phyloP scores from a whole-genome alignment of 2,797 vertebrate species.

The Anableps anableps region DNA sequence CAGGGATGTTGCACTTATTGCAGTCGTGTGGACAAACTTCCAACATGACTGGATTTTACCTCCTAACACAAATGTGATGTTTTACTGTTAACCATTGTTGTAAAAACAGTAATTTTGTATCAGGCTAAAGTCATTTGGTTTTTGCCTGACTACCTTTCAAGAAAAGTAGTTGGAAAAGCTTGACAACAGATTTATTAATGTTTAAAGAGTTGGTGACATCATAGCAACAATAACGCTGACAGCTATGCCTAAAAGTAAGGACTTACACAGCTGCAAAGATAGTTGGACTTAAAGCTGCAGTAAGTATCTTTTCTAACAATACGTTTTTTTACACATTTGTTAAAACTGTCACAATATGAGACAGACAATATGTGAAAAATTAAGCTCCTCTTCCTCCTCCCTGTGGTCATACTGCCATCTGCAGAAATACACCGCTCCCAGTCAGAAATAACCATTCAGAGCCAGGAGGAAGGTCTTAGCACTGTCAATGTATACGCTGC shows the following conservation, averaged over 20 bases:
- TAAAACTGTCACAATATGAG: too few species aligned
- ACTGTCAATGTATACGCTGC: too few species aligned
- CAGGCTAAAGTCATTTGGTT: conserved; percentile 2
- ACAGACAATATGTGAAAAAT: too few species aligned
- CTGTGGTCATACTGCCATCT: too few species aligned
- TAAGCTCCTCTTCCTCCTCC: too few species aligned
- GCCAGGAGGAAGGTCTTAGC: too few species aligned
- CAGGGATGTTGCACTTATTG: not conserved
- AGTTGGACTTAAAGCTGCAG: not conserved
- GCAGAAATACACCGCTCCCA: too few species aligned
- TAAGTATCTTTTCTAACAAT: too few species aligned
- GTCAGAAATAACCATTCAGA: too few species aligned
- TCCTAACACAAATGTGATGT: conserved; percentile 28
- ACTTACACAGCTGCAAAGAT: not conserved
- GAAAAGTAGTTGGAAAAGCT: conserved; percentile 15
- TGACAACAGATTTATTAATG: not conserved
- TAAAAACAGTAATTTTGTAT: conserved; percentile 24
- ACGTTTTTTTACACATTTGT: too few species aligned
- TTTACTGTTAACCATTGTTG: conserved; percentile 23
- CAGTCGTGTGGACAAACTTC: not conserved
- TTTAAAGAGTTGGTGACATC: not conserved
- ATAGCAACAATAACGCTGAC: not conserved
- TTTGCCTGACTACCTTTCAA: conserved; percentile 9
- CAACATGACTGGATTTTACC: conserved; percentile 15
- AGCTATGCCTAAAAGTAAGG: not conserved